Percentiles rank a stretch among this genome's conserved stretches.
Evolutionary conservation across 1,140 invertebrate genomes (phyloP).

Genomic region (Pseudomyrmex gracilis): DNA sequence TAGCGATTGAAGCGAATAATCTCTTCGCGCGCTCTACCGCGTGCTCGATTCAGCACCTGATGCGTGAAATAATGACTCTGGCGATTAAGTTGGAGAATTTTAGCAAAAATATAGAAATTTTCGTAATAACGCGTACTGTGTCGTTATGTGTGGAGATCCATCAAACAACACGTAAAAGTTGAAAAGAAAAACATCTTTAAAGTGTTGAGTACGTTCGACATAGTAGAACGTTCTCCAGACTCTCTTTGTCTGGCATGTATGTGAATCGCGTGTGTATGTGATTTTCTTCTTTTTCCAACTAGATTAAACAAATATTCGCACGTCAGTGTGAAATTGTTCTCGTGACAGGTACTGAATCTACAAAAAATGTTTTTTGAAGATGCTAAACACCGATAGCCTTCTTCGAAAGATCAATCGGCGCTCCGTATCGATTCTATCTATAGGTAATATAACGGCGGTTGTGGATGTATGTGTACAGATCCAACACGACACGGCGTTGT

Average conservation of each 20-base stretch:
- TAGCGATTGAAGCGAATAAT: neutral
- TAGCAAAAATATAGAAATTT: neutral
- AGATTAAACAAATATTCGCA: neutral
- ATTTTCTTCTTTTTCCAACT: neutral
- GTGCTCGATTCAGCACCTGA: constrained; percentile 17
- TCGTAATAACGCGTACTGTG: too few relatives aligned
- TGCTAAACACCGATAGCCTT: neutral
- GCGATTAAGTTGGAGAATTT: neutral
- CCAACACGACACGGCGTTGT: constrained; percentile 41
- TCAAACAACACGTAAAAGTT: too few relatives aligned
- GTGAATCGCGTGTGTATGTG: neutral
- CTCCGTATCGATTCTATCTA: constrained; percentile 4
- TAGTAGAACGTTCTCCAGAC: neutral
- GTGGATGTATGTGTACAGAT: constrained; percentile 33
- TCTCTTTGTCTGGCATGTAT: neutral
- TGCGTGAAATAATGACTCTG: neutral
- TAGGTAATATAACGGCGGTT: constrained; percentile 12
- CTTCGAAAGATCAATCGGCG: neutral
- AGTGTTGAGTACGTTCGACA: neutral
- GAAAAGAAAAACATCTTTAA: too few relatives aligned
- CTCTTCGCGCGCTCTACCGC: neutral
- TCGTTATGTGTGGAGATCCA: too few relatives aligned
- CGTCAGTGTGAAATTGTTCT: neutral
- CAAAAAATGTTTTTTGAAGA: constrained; percentile 1
- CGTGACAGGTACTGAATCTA: constrained; percentile 30